phyloP scores from a whole-genome alignment of 2,113 vertebrate genomes.

The Numida meleagris region DNA sequence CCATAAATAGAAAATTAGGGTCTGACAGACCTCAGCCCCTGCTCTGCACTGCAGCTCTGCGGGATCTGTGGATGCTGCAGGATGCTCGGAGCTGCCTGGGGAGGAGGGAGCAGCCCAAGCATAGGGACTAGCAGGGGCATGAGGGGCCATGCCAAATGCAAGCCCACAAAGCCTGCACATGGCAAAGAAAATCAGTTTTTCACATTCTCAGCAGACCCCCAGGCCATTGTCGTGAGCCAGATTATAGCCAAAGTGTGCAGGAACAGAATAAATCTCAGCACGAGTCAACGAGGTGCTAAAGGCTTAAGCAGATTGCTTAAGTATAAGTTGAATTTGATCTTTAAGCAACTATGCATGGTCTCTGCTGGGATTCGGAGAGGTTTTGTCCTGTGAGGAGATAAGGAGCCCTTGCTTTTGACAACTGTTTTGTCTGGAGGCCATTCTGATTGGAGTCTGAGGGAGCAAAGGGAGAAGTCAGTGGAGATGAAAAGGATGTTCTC shows the following conservation, averaged over 20 bases:
- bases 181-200: neutral
- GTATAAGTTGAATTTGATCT: slow-evolving; percentile 16
- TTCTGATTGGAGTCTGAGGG: neutral
- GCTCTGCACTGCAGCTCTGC: neutral
- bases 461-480: neutral
- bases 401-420: neutral
- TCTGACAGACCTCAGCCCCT: neutral
- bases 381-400: slow-evolving; percentile 1
- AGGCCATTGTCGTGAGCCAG: neutral
- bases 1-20: neutral
- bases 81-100: neutral
- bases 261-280: slow-evolving; percentile 18
- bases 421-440: neutral
- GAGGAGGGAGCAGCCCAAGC: neutral
- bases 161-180: neutral
- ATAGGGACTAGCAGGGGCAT: accelerated
- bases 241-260: neutral
- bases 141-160: neutral
- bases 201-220: neutral
- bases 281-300: neutral
- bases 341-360: neutral
- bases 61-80: neutral
- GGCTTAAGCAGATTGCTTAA: neutral
- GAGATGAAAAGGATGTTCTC: slow-evolving; percentile 29
- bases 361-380: neutral